These are phyloP conservation scores for Probaryconus sp. DNA, from an alignment of 1,140 invertebrate species.

Conservation along the genomic window DNA sequence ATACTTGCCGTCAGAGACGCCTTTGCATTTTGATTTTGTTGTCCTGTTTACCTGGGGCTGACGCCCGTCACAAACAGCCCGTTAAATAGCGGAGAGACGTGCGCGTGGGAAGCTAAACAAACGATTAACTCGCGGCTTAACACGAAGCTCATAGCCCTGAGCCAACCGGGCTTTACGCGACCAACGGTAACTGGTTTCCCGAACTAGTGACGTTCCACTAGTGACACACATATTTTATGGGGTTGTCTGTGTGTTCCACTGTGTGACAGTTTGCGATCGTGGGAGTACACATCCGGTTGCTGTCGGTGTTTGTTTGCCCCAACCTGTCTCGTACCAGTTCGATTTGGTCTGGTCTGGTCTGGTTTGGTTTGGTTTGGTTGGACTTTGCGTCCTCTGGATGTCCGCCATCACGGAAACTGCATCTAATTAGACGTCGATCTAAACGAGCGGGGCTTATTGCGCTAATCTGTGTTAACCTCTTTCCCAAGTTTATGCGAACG, in stretches of 20 bases:
- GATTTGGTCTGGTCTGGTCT: no score
- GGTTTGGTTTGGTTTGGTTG: no score
- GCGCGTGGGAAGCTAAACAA: slow-evolving; percentile 64
- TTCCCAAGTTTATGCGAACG: slow-evolving; percentile 31
- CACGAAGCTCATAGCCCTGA: slow-evolving; percentile 63
- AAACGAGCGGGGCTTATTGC: slow-evolving; percentile 56
- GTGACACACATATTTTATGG: no score
- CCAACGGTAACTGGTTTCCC: slow-evolving; percentile 55
- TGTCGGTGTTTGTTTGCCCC: slow-evolving; percentile 1
- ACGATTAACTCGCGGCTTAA: slow-evolving; percentile 72
- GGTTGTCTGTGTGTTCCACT: no score
- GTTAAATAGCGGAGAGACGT: slow-evolving; percentile 67
- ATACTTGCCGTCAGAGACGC: slow-evolving; percentile 33
- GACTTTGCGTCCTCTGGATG: slow-evolving; percentile 17
- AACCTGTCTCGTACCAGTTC: not conserved
- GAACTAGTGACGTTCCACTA: slow-evolving; percentile 2
- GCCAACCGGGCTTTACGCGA: slow-evolving; percentile 63
- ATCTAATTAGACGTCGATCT: slow-evolving; percentile 64
- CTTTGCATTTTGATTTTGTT: slow-evolving; percentile 62
- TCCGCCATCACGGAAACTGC: slow-evolving; percentile 26
- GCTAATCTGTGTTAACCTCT: slow-evolving; percentile 52
- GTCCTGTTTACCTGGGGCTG: slow-evolving; percentile 65
- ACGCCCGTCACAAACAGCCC: slow-evolving; percentile 62
- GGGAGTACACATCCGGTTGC: no score
- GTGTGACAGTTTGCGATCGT: no score